A percentile compares a stretch with the other conserved stretches of the same genome.
These are phyloP conservation scores for Dichetophora obliterata DNA, from an alignment of 2,888 invertebrate genomes.

Conservation along the genomic window DNA sequence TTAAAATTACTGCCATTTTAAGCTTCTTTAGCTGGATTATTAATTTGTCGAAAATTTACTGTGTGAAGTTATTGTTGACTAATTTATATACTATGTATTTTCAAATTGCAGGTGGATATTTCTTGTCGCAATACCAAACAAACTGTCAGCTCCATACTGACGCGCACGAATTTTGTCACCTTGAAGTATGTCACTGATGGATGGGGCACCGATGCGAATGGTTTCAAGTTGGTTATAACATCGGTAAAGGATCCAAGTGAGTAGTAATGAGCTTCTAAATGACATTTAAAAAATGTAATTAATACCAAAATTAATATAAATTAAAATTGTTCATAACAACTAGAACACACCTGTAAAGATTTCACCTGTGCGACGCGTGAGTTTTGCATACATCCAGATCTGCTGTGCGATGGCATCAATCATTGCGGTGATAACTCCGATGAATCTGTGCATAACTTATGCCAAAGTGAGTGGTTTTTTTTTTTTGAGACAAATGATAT, in stretches of 20 bases:
- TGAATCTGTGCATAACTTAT: slow-evolving; percentile 86
- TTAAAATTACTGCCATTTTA: too few species aligned
- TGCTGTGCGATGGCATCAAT: slow-evolving; percentile 92
- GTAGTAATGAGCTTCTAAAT: slow-evolving; percentile 68
- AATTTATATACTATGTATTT: background rate
- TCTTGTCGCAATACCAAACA: slow-evolving; percentile 92
- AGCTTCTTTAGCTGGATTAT: too few species aligned
- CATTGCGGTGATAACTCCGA: slow-evolving; percentile 96
- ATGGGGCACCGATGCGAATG: slow-evolving; percentile 93
- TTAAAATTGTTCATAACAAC: slow-evolving; percentile 11
- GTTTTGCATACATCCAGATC: slow-evolving; percentile 92
- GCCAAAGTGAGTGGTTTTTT: slow-evolving; percentile 82
- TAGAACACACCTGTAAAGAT: slow-evolving; percentile 90
- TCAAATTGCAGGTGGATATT: slow-evolving; percentile 82
- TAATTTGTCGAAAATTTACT: too few species aligned
- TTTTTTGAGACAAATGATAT: too few species aligned
- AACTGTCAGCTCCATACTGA: slow-evolving; percentile 89
- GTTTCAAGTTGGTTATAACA: slow-evolving; percentile 93
- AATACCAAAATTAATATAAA: background rate
- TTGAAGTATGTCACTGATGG: slow-evolving; percentile 93
- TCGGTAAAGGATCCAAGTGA: slow-evolving; percentile 94
- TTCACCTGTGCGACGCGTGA: slow-evolving; percentile 88
- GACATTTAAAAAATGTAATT: background rate
- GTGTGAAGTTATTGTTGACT: too few species aligned
- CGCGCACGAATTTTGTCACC: slow-evolving; percentile 93